A percentile compares a stretch with the other conserved stretches of the same genome.
Conservation (phyloP, 2,888 invertebrate species). For the Coenonympha glycerion region DNA sequence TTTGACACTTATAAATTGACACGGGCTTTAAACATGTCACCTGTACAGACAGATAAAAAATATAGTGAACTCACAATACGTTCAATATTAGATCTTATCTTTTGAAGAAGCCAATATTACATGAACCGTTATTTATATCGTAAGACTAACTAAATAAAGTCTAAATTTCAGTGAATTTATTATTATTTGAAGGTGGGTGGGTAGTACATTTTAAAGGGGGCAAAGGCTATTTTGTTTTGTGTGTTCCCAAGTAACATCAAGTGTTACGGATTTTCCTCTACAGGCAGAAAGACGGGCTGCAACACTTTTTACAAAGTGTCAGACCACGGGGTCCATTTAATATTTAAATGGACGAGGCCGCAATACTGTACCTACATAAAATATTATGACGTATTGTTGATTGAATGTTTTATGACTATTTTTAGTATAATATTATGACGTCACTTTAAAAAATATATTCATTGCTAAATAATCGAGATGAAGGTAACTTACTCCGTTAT, state of each 20-base stretch:
- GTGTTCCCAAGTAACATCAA: constrained; percentile 5
- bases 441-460: too few species aligned
- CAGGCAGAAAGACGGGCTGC: too few species aligned
- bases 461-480: too few species aligned
- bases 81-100: constrained; percentile 23
- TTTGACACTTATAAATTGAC: constrained; percentile 58
- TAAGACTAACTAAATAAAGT: constrained; percentile 13
- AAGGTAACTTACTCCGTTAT: too few species aligned
- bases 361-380: too few species aligned
- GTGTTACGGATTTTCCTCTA: too few species aligned
- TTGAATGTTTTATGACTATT: too few species aligned
- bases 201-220: constrained; percentile 24
- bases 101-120: background rate
- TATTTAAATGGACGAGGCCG: background rate
- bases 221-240: constrained; percentile 6
- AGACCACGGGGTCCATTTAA: background rate
- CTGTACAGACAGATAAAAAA: constrained; percentile 34
- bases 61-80: constrained; percentile 21
- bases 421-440: too few species aligned
- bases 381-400: too few species aligned
- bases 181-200: constrained; percentile 1
- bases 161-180: background rate
- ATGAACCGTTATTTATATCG: background rate
- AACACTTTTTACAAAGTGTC: background rate
- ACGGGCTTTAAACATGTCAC: constrained; percentile 45